Conservation (phyloP, 1,140 invertebrate genomes). For the Drosophila sulfurigaster region DNA sequence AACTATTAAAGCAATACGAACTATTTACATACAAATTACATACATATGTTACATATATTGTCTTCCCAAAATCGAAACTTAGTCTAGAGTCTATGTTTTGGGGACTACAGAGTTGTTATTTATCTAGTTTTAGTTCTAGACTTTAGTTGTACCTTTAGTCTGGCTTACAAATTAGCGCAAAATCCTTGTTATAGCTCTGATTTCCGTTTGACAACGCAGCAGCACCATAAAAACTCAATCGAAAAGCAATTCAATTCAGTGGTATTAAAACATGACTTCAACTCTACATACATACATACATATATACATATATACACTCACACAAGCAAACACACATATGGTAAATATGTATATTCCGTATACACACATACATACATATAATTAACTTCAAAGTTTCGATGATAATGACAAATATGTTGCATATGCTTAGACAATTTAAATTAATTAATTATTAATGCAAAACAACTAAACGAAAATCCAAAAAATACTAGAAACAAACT, state of each 20-base stretch:
- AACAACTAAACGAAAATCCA: conserved; percentile 18
- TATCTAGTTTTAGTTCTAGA: conserved; percentile 62
- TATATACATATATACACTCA: conserved; percentile 39
- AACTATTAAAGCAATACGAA: background rate
- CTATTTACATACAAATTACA: conserved; percentile 7
- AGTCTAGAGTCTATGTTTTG: conserved; percentile 6
- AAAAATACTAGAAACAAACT: conserved; percentile 16
- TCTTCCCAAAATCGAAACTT: conserved; percentile 45
- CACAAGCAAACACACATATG: conserved; percentile 21
- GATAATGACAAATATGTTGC: conserved; percentile 53
- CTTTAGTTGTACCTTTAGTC: conserved; percentile 32
- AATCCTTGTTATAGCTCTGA: conserved; percentile 17
- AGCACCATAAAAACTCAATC: conserved; percentile 22
- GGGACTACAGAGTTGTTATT: conserved; percentile 24
- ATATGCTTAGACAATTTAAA: conserved; percentile 45
- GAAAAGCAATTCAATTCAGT: conserved; percentile 80
- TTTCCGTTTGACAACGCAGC: conserved; percentile 5
- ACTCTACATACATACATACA: conserved; percentile 28
- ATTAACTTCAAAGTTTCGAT: background rate
- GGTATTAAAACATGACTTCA: conserved; percentile 59
- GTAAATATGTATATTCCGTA: conserved; percentile 2
- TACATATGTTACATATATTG: conserved; percentile 25
- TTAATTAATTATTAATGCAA: conserved; percentile 15
- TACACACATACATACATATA: too few species aligned
- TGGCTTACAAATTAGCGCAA: conserved; percentile 20